phyloP scores from a whole-genome alignment of 2,113 vertebrate species.

The Xenus cinereus region DNA sequence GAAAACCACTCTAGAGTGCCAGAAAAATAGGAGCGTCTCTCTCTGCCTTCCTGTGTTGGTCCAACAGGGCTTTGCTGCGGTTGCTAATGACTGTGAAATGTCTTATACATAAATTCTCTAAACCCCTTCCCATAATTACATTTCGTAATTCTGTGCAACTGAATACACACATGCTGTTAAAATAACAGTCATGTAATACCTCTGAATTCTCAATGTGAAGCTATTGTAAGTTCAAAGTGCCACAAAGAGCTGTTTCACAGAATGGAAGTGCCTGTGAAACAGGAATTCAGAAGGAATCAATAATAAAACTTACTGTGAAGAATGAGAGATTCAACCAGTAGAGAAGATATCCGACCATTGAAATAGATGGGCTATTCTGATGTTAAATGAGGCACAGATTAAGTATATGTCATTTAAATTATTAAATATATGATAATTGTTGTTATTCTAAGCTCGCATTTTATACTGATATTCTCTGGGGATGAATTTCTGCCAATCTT shows the following conservation, averaged over 20 bases:
- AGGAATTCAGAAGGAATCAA: neutral
- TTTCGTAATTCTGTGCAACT: constrained; percentile 14
- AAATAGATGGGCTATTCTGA: neutral
- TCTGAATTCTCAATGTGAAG: neutral
- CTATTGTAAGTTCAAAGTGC: neutral
- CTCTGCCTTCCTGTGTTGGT: constrained; percentile 8
- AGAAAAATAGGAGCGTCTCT: constrained; percentile 32
- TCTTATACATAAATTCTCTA: neutral
- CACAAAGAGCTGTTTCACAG: neutral
- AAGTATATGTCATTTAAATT: neutral
- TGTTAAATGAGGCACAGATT: neutral
- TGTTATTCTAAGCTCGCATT: neutral
- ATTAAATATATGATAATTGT: neutral
- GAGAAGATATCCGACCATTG: neutral
- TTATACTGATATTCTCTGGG: neutral
- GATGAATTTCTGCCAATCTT: neutral
- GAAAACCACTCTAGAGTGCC: neutral
- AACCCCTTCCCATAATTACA: neutral
- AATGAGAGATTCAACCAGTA: neutral
- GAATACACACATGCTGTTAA: constrained; percentile 20
- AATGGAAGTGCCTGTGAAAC: neutral
- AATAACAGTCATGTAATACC: constrained; percentile 32
- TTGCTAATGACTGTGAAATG: constrained; percentile 11
- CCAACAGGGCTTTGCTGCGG: neutral
- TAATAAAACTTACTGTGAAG: neutral